Evolutionary conservation across 2,888 invertebrate species (phyloP), one percentile per base, ranked within the genome.

Genomic region (Calameuta filiformis): DNA sequence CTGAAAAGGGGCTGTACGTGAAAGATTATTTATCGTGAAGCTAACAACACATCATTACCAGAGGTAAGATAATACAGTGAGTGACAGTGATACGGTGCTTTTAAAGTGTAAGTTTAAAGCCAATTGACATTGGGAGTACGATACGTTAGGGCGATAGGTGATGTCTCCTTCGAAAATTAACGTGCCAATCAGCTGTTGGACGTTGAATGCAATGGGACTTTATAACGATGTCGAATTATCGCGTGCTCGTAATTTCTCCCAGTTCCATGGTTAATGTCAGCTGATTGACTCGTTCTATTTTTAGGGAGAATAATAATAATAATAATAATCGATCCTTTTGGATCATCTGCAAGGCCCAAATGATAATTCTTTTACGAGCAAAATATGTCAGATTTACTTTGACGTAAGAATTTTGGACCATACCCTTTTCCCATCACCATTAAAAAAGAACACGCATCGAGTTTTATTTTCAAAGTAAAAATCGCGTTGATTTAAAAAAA

Each of bases 71-170:
- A 74, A n/a, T 56, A 74, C 74, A 74, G 74, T 12, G 74, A 35
- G 74, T 33, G 74, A 74, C 31, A 74, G 74, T 33, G 74, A 56
- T 56, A 56, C 56, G 56, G 56, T 23, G 56, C 56, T 56, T 56
- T 56, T 56, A 68, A 75, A 68, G 75, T 76, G 76, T 76, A 31
- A 76, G 69, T 76, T 76, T 76, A 73, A 76, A 76, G 76, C 76
- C 71, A 76, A 76, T 76, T 71, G 34, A 71, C 56, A 56, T 56
- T 56, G 56, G 56, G 23, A 56, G 56, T 56, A 23, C 23, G 56
- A 56, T 56, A 56, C 56, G 56, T 56, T 56, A 56, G 56, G 23
- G 56, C 23, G 23, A 23, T 56, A 56, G 56, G 56, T 56, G 23
- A 56, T 23, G 56, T 56, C 56, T 56, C 56, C 23, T 56, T 56